Base-by-base conservation (phyloP, 2,888 invertebrate genomes). In the Meta bourneti region DNA sequence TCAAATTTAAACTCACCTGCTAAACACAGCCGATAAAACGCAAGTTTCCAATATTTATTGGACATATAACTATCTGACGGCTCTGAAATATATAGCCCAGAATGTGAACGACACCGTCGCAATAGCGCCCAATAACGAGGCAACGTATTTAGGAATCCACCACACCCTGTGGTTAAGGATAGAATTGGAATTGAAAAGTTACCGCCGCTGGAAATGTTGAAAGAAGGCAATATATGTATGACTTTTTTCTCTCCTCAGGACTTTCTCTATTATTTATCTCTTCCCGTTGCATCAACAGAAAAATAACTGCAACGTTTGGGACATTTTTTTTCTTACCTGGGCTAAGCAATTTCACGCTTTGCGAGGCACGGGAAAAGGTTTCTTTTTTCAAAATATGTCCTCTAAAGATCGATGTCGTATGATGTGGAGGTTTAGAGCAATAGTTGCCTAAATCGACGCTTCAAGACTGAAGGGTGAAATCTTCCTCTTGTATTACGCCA, bases 291-390 rank as follows among this genome's bases (percentile, higher is more conserved):
- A 52, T 49, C 52, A 78, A 51, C 13, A 13, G 78, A 78, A 78
- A 78, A 52, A 78, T 51, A 78, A 19, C 78, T 78, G 78, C 78
- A 19, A 52, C 52, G n/a, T 11, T 20, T 9, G 78, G 52, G 19
- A 7, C 49, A 48, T 75, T 52, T 78, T 20, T 78, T 78, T 52
- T 6, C 52, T 20, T 75, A 16, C 78, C 48, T 16, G 49, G 78
- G 75, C 75, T 75, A 75, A 78, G 78, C 78, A 78, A 78, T 78
- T 78, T 78, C 52, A 78, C 78, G 78, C 52, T 52, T 78, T 78
- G 52, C 51, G 52, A 20, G n/a, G n/a, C 78, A 78, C 78, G n/a
- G 52, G 52, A 78, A 52, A 78, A 78, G 51, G 13, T 9, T 11
- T 61, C 52, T 19, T 78, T 78, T 78, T n/a, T n/a, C 8, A 6